Evolutionary conservation across 2,888 invertebrate genomes (phyloP), one percentile per base, ranked within the genome.

Genomic region (Sturmia bella): DNA sequence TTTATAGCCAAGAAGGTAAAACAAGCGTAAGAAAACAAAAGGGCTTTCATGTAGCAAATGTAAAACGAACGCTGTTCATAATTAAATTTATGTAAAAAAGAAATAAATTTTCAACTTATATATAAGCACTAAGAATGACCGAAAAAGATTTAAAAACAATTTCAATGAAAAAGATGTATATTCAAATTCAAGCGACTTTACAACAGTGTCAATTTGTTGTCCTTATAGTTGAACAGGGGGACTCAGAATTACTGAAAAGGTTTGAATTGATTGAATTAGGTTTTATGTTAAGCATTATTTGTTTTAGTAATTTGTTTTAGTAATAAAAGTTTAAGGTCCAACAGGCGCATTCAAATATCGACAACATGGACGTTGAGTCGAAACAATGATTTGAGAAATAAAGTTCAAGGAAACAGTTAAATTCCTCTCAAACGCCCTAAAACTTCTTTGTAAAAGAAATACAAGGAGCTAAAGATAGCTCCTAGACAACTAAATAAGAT

Each of bases 1-100:
- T 73, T 79, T 79, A 61, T 61, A 66, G 3, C 19, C 48, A 39
- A 6, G 13, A 27, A 27, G 27, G 6, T 27, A 27, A 27, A 32
- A 9, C 1, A 32, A 1, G 9, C 7, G 32, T 13, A 12, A 12
- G 15, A 0, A 19, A 6, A 56, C 6, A 9, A 39, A 11, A 68
- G 12, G n/a, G 15, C 19, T 13, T 41, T 27, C 4, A 32, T 17
- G 7, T n/a, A 19, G 3, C 9, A 27, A 41, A 13, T n/a, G 21
- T 11, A 43, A 56, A 27, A 27, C 4, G 15, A n/a, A 61, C 41
- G n/a, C 24, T 21, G n/a, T 52, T 70, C 11, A 69, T n/a, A 69
- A 77, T 19, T 39, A 13, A 48, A 32, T 50, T 69, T 61, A 32
- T 66, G 48, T 24, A 27, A 15, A 2, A n/a, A 27, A 13, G 27